Conservation (phyloP, 2,888 invertebrate species). For the Drosophila anceps region DNA sequence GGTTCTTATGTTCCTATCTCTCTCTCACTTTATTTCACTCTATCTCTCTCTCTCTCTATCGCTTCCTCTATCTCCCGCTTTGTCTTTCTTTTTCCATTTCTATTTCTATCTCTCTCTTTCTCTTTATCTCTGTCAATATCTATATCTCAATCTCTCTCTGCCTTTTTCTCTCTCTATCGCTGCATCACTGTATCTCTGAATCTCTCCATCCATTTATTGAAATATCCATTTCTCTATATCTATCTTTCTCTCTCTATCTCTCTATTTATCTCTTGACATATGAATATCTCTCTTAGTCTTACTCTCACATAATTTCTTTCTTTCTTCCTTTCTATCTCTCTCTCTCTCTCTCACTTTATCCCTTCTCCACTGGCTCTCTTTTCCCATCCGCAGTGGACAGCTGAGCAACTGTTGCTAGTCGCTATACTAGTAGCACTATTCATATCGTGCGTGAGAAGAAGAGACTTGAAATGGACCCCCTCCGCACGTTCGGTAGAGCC, state of each 20-base stretch:
- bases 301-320: not conserved
- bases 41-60: too few species aligned
- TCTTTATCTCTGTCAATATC: not conserved
- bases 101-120: not conserved
- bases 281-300: not conserved
- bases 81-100: too few species aligned
- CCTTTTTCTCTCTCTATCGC: not conserved
- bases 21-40: not conserved
- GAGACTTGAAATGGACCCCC: not conserved
- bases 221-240: not conserved
- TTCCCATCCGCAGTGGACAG: not conserved
- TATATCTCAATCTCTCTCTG: not conserved
- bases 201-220: not conserved
- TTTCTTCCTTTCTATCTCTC: not conserved
- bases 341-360: not conserved
- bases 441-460: not conserved
- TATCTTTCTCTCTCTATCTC: not conserved
- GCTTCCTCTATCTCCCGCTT: too few species aligned
- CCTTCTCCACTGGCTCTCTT: not conserved
- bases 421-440: not conserved
- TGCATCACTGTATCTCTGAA: not conserved
- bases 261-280: too few species aligned
- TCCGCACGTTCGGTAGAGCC: conserved; percentile 1
- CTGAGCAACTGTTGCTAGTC: not conserved
- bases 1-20: not conserved